phyloP scores from a whole-genome alignment of 1,140 invertebrate species.

The Neodiprion fabricii region DNA sequence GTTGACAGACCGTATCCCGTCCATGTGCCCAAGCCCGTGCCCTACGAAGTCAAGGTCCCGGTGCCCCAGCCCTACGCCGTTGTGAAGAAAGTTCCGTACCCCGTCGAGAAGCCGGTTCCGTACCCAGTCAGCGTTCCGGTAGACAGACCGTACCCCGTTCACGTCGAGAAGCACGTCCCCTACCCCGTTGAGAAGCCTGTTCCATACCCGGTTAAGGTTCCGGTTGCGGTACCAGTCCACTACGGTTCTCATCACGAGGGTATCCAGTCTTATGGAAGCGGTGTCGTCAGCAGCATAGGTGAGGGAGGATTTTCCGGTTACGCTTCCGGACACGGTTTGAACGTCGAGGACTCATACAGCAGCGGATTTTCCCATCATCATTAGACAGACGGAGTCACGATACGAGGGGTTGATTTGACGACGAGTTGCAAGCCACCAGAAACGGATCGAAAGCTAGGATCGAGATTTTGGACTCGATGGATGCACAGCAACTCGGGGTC shows the following conservation, averaged over 20 bases:
- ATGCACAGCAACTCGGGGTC: background rate
- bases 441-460: too few relatives aligned
- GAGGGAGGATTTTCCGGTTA: background rate
- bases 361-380: background rate
- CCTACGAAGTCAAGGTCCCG: conserved; percentile 37
- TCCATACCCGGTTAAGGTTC: conserved; percentile 69
- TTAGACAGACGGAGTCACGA: too few relatives aligned
- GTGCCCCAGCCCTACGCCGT: conserved; percentile 40
- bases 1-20: conserved; percentile 33
- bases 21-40: conserved; percentile 34
- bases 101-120: conserved; percentile 76
- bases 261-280: background rate
- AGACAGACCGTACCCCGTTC: conserved; percentile 69
- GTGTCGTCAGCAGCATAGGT: conserved; percentile 8
- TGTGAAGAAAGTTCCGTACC: conserved; percentile 67
- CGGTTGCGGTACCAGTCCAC: conserved; percentile 66
- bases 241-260: conserved; percentile 34
- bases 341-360: background rate
- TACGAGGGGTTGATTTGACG: too few relatives aligned
- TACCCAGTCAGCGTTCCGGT: conserved; percentile 75
- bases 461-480: too few relatives aligned
- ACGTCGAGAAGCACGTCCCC: conserved; percentile 69
- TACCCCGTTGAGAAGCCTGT: conserved; percentile 65
- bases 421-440: too few relatives aligned
- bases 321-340: background rate